phyloP scores from a whole-genome alignment of 1,140 invertebrate genomes.

The Acyrthosiphon pisum region DNA sequence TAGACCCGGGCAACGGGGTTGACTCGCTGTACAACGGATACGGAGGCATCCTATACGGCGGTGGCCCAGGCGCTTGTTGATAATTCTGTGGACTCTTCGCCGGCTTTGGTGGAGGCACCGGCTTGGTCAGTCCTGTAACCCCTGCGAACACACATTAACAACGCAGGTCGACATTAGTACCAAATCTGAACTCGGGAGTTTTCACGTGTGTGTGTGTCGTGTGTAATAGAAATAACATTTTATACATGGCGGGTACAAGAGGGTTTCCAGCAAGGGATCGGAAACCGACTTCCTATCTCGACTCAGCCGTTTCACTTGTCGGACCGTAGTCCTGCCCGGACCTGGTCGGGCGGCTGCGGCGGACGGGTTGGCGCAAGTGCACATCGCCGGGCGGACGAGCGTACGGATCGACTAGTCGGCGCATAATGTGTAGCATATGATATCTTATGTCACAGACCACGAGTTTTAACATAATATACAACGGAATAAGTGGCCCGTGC shows the following conservation, averaged over 20 bases:
- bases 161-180: not conserved
- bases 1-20: slow-evolving; percentile 62
- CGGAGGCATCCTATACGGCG: slow-evolving; percentile 67
- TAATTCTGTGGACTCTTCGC: slow-evolving; percentile 61
- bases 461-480: slow-evolving; percentile 21
- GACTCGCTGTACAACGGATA: slow-evolving; percentile 64
- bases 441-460: slow-evolving; percentile 30
- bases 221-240: not conserved
- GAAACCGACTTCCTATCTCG: slow-evolving; percentile 45
- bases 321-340: slow-evolving; percentile 58
- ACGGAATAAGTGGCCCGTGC: slow-evolving; percentile 54
- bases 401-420: slow-evolving; percentile 26
- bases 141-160: slow-evolving; percentile 48
- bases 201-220: not conserved
- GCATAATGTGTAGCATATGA: slow-evolving; percentile 27
- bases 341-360: not conserved
- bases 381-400: not conserved
- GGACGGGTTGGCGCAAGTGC: slow-evolving; percentile 41
- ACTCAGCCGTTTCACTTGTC: slow-evolving; percentile 59
- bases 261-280: slow-evolving; percentile 11
- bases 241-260: slow-evolving; percentile 36
- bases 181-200: not conserved
- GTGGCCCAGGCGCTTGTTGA: slow-evolving; percentile 61
- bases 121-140: slow-evolving; percentile 67
- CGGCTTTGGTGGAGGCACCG: slow-evolving; percentile 69